phyloP scores from a whole-genome alignment of 2,888 invertebrate species.

The Acrocera orbiculus region DNA sequence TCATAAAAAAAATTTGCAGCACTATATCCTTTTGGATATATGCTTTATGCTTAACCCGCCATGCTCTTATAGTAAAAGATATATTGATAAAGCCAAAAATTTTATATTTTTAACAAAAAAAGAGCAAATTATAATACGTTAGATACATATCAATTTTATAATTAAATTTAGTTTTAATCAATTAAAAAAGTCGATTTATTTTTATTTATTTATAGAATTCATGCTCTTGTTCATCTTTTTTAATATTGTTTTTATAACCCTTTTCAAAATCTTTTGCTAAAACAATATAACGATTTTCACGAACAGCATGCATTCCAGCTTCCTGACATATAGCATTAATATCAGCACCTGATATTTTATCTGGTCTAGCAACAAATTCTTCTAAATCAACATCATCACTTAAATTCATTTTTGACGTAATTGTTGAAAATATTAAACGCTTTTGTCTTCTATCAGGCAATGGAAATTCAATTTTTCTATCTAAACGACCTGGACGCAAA shows the following conservation, averaged over 20 bases:
- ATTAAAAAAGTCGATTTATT: not conserved
- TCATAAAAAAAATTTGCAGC: too few relatives aligned
- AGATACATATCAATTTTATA: too few relatives aligned
- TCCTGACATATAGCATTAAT: slow-evolving; percentile 99
- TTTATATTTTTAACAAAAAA: too few relatives aligned
- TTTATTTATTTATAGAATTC: slow-evolving; percentile 93
- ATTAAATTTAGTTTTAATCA: too few relatives aligned
- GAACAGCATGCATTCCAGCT: slow-evolving; percentile 99
- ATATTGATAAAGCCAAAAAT: too few relatives aligned
- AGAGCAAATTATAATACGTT: too few relatives aligned
- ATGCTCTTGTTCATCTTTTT: slow-evolving; percentile 98
- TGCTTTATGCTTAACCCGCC: too few relatives aligned
- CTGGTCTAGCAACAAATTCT: slow-evolving; percentile 96
- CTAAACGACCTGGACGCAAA: slow-evolving; percentile 60
- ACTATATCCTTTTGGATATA: too few relatives aligned
- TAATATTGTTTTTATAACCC: slow-evolving; percentile 98
- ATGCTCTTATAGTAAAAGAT: too few relatives aligned
- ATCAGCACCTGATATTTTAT: slow-evolving; percentile 97
- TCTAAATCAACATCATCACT: slow-evolving; percentile 98
- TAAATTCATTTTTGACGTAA: slow-evolving; percentile 91
- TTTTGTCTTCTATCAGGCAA: slow-evolving; percentile 78
- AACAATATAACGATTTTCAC: slow-evolving; percentile 96
- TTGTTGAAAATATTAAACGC: slow-evolving; percentile 93
- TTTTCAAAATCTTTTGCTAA: slow-evolving; percentile 99
- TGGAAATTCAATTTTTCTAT: slow-evolving; percentile 98